Evolutionary conservation across 2,113 vertebrate genomes (phyloP).

Genomic region (Salvelinus sp.): DNA sequence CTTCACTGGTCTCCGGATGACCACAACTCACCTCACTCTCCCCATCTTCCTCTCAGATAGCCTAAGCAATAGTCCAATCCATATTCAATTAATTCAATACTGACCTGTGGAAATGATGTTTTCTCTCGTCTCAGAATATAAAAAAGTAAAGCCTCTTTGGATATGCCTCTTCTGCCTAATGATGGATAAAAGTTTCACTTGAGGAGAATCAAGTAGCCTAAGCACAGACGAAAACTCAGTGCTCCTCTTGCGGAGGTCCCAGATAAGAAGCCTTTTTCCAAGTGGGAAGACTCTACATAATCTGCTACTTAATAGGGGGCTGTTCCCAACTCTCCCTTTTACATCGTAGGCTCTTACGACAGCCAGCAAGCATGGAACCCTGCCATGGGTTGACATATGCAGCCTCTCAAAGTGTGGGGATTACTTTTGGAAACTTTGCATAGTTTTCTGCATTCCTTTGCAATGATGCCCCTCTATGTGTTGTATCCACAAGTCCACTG

Average conservation of each 20-base stretch:
- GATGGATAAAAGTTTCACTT: constrained; percentile 8
- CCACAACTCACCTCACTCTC: too few species aligned
- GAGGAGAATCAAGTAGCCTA: constrained; percentile 26
- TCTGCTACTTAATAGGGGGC: constrained; percentile 94
- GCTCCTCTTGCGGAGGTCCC: constrained; percentile 50
- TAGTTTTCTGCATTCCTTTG: constrained; percentile 82
- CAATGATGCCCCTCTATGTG: constrained; percentile 75
- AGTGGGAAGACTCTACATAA: constrained; percentile 84
- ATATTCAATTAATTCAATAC: not conserved
- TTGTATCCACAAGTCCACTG: constrained; percentile 26
- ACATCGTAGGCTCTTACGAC: constrained; percentile 84
- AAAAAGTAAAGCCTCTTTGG: constrained; percentile 15
- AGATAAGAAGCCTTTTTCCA: constrained; percentile 72
- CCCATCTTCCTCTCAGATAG: not conserved
- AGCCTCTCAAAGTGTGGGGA: constrained; percentile 46
- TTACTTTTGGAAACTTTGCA: constrained; percentile 81
- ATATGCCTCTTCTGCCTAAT: constrained; percentile 21
- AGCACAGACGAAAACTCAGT: constrained; percentile 36
- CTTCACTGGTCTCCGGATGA: too few species aligned
- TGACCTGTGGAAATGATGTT: constrained; percentile 2
- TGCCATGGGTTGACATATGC: constrained; percentile 81
- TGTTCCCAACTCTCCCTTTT: constrained; percentile 81
- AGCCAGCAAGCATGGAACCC: constrained; percentile 79
- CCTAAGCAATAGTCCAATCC: not conserved
- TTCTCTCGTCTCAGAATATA: constrained; percentile 2